Conservation (phyloP, 2,888 invertebrate species). For the Chrysotoxum bicinctum region DNA sequence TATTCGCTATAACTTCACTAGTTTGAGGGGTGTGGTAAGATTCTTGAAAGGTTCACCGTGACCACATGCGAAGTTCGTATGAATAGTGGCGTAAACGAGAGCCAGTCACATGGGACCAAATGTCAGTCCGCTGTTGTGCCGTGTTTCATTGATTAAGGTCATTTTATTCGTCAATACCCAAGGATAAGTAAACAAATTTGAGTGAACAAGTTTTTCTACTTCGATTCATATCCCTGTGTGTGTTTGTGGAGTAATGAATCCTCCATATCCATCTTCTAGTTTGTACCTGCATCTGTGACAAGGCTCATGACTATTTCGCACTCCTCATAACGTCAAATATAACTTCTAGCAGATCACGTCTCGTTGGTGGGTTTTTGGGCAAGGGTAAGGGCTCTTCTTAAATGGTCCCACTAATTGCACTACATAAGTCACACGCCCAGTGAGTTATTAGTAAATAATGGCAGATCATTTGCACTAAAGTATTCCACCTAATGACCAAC, state of each 20-base stretch:
- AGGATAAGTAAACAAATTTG: conserved; percentile 74
- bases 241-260: neutral
- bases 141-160: conserved; percentile 79
- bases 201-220: conserved; percentile 58
- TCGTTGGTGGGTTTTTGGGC: neutral
- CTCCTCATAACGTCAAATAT: conserved; percentile 40
- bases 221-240: neutral
- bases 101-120: conserved; percentile 77
- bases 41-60: conserved; percentile 54
- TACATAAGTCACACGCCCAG: conserved; percentile 69
- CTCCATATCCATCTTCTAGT: neutral
- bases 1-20: neutral
- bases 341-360: conserved; percentile 56
- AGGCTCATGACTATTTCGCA: neutral
- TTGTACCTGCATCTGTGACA: conserved; percentile 37
- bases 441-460: conserved; percentile 80
- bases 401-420: conserved; percentile 73
- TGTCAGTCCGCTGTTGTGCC: conserved; percentile 74
- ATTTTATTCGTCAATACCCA: conserved; percentile 77
- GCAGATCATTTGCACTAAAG: conserved; percentile 78
- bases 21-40: conserved; percentile 34
- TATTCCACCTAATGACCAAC: conserved; percentile 79
- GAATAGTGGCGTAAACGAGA: conserved; percentile 64
- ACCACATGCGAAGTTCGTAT: conserved; percentile 58
- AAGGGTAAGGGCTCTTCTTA: conserved; percentile 35